Conservation (phyloP, 2,113 vertebrate species). For the Anolis carolinensis region DNA sequence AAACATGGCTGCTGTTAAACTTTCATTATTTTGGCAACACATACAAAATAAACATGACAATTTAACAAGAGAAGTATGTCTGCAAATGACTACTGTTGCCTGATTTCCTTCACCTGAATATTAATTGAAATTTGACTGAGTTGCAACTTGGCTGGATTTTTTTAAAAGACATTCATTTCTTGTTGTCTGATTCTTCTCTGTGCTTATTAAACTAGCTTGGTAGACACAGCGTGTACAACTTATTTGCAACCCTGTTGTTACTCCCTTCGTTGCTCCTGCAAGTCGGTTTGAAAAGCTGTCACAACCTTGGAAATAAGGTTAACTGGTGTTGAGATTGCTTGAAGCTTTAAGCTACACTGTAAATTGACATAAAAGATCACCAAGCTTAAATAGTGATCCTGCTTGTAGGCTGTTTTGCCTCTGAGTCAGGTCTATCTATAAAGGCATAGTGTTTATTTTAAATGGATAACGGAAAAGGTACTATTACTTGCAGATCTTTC, state of each 20-base stretch:
- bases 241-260: background rate
- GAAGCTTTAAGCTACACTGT: background rate
- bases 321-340: background rate
- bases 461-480: background rate
- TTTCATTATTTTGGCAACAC: background rate
- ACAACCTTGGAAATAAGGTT: background rate
- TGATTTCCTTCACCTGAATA: background rate
- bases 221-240: background rate
- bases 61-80: background rate
- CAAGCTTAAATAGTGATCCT: background rate
- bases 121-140: background rate
- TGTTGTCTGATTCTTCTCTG: background rate
- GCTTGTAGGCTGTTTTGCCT: background rate
- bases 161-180: background rate
- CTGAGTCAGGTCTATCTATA: background rate
- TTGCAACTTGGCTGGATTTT: background rate
- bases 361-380: background rate
- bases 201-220: background rate
- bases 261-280: background rate
- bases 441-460: background rate
- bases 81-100: background rate
- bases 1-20: background rate
- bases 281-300: slow-evolving; percentile 3
- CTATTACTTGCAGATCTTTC: background rate
- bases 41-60: background rate